Evolutionary conservation across 2,888 invertebrate species (phyloP), one percentile per base, ranked within the genome.

Genomic region (Euproctis similis): DNA sequence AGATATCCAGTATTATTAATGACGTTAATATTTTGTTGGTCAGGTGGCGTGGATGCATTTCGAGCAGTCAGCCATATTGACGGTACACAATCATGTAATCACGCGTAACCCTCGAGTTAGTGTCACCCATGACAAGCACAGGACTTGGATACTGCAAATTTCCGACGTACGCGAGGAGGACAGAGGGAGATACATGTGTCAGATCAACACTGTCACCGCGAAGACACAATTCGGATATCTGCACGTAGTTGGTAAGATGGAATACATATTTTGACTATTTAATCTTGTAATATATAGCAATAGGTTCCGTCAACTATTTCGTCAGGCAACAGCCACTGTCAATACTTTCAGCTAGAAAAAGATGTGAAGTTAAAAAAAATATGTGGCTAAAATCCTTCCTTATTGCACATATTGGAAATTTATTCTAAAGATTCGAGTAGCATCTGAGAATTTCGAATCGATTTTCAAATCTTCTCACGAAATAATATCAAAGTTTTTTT

Each of bases 1-100:
- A n/a, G n/a, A n/a, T n/a, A n/a, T n/a, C n/a, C n/a, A n/a, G n/a
- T n/a, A n/a, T n/a, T n/a, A n/a, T n/a, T n/a, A n/a, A n/a, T n/a
- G n/a, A n/a, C n/a, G n/a, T n/a, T n/a, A n/a, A n/a, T 14, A 4
- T 14, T 14, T 14, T 4, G 4, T 14, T 14, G 14, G 4, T 14
- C 14, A 96, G 96, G 95, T 96, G 43, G 96, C 96, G 55, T 96
- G 96, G 96, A 96, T 96, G 92, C 93, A 96, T 74, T 95, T 94
- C 73, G 96, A 96, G 73, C 95, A 95, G 76, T 95, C 95, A 28
- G 95, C 96, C 26, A 96, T 96, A 61, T 78, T 96, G 63, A 95
- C 96, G 24, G 95, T 96, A 28, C 95, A 96, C 84, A 95, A 93
- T 80, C 95, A 96, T 85, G 96, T 96, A 67, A 96, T 96, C 74